Evolutionary conservation across 2,888 invertebrate genomes (phyloP), one percentile per base, ranked within the genome.

Genomic region (Drosophila austrosaltans): DNA sequence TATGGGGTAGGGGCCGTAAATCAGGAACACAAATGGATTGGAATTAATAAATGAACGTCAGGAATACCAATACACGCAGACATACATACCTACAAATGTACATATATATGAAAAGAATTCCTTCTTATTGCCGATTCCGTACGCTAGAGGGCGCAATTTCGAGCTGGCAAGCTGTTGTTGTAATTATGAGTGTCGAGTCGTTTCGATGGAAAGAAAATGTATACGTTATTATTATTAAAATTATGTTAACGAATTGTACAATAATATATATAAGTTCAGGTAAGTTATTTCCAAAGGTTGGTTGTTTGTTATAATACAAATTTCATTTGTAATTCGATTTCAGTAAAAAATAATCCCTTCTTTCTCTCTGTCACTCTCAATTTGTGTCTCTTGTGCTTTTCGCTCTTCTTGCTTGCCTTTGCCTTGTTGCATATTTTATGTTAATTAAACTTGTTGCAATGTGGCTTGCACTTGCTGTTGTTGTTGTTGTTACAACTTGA

Each of bases 21-120:
- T 90, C 90, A 90, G 82, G 78, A 80, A 76, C 85, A 85, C 85
- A 87, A 90, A 90, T 90, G 89, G 90, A 88, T 89, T 78, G 90
- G 90, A 90, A 90, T 90, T 90, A 90, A 90, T 89, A 89, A 90
- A 89, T 89, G 87, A 79, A 44, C 59, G 59, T 6, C 54, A 36
- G 36, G 36, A 36, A 36, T 36, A 36, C 36, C 7, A 36, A 36
- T 36, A 36, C 36, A 36, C 10, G 5, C 36, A 36, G 8, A 8
- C 36, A 5, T 32, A 32, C 10, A 36, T 2, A 16, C 16, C 16
- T 16, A 36, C 36, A 36, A 3, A 28, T 5, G 5, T 10, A 36
- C 36, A 36, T 8, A 36, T 7, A 36, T 8, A 36, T 8, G 36
- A 48, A 25, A 48, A 7, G 25, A 48, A 48, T 25, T 48, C 10